Evolutionary conservation across 1,140 invertebrate genomes (phyloP).

Genomic region (Monomorium pharaonis): DNA sequence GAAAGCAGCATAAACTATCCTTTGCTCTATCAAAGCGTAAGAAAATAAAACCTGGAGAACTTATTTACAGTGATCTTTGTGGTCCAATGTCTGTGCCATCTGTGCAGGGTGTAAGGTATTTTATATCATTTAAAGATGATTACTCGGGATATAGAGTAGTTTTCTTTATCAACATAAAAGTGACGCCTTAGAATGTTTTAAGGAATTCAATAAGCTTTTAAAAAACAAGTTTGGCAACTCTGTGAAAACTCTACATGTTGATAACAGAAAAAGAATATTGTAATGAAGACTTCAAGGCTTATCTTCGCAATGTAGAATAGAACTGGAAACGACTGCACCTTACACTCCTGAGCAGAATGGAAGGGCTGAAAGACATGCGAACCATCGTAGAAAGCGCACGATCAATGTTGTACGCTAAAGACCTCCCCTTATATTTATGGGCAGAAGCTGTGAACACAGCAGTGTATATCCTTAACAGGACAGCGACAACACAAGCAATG

Average conservation of each 20-base stretch:
- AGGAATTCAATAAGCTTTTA: too few species aligned
- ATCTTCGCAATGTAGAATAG: neutral
- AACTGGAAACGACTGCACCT: neutral
- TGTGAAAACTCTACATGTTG: neutral
- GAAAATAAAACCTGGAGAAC: neutral
- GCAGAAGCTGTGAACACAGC: neutral
- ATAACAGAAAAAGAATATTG: neutral
- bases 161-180: neutral
- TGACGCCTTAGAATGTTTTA: neutral
- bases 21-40: neutral
- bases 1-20: neutral
- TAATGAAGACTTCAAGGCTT: neutral
- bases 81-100: neutral
- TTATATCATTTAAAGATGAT: neutral
- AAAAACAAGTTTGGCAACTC: too few species aligned
- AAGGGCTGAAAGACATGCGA: neutral
- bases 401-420: neutral
- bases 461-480: neutral
- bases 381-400: neutral
- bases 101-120: neutral
- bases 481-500: neutral
- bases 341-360: neutral
- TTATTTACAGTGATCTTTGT: neutral
- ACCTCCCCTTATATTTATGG: neutral
- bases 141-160: neutral